Base-by-base conservation (phyloP, 1,140 invertebrate genomes). In the Olivierus martensii region DNA sequence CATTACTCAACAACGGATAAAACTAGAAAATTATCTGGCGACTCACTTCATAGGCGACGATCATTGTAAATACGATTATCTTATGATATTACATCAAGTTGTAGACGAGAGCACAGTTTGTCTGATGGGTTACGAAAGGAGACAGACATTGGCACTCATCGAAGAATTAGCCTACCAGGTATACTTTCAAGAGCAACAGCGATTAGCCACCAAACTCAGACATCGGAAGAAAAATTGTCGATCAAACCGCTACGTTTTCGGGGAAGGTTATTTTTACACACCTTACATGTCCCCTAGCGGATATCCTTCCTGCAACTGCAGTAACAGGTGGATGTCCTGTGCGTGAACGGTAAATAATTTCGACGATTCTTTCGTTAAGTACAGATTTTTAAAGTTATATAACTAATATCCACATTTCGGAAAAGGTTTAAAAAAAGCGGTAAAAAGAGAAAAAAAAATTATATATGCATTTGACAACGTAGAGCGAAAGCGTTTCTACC, bases 61-160 rank as follows among this genome's bases (percentile, higher is more conserved):
- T 57, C 86, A 92, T 67, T 77, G 92, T 56, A 90, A 93, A 69
- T 92, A 93, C 71, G 83, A 90, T 71, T 98, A 95, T 76, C 79
- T 98, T 68, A 84, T 87, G 73, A 79, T 88, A 64, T 76, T 99
- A 66, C 86, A 89, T 71, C 78, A 80, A 67, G 93, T 98, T 22
- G 92, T 98, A 35, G 87, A 92, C 63, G 89, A 95, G 66, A 92
- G 87, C 41, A 98, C 94, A 1, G 92, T 97, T 11, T 98, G 94
- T 70, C 76, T 97, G 59, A 98, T 98, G 93, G 87, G 88, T 1
- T 92, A 98, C 72, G 94, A 99, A 71, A 78, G 92, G 63, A 80
- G 92, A 52, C 91, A 95, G 73, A 95, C 91, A 1, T 74, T 96
- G 41, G 77, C 81, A 45, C 77, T 97, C 37, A 96, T 98, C 65